Evolutionary conservation across 2,797 vertebrate species (phyloP), one percentile per base, ranked within the genome.

Genomic region (Remorina albescens): DNA sequence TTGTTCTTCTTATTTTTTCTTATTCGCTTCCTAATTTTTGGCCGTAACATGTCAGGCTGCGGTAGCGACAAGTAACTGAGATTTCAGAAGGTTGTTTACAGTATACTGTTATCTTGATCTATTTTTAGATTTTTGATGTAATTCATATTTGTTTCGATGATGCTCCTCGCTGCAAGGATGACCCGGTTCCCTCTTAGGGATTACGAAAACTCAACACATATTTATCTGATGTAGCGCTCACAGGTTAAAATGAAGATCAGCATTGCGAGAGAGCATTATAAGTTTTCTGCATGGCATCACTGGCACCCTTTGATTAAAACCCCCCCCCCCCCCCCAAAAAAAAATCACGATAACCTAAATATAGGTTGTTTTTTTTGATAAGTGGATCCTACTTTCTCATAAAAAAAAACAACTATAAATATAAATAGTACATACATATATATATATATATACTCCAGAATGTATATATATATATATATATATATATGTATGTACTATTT

Each of bases 191-290:
- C 60, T 75, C 67, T 69, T n/a, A 36, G 54, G 66, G 70, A 82
- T 86, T 81, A 72, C 85, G 76, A 81, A 50, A 53, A 26, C 70
- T 83, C 70, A 79, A 80, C 75, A 74, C 50, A 46, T 70, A 71
- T 72, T 51, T 47, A 75, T 83, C 76, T 80, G 54, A 67, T 83
- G 75, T 42, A 64, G 23, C 25, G 18, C 56, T 78, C 28, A 36
- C 16, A 78, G 71, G 72, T 82, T 76, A 79, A 76, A 85, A 60
- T 85, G 74, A 77, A 54, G 30, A 78, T 19, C 51, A 61, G 70
- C 51, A 68, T 59, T 32, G 54, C 18, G 26, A 59, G 39, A n/a
- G n/a, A n/a, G n/a, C n/a, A n/a, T n/a, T n/a, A n/a, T n/a, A 71
- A 41, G 46, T 67, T 76, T 56, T 67, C 23, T 76, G 28, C 46